Evolutionary conservation across 2,888 invertebrate genomes (phyloP).

Genomic region (Chloromyia formosa): DNA sequence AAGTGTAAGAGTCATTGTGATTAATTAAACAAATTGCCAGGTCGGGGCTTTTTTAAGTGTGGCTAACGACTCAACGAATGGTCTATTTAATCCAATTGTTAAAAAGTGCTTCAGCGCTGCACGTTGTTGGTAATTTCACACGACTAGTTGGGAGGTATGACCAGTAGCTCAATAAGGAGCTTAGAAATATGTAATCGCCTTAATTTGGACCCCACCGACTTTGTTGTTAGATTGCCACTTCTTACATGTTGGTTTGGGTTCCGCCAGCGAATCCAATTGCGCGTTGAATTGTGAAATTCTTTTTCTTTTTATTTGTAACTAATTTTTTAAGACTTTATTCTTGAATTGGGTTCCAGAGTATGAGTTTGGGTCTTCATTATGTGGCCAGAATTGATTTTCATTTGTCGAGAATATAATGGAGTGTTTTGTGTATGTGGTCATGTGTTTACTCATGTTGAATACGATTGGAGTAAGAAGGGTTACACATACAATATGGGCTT

Average conservation of each 20-base stretch:
- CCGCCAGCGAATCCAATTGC: conserved; percentile 13
- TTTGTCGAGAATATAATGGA: too few relatives aligned
- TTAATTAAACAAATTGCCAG: conserved; percentile 44
- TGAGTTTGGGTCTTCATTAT: too few relatives aligned
- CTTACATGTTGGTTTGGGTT: neutral
- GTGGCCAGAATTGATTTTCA: too few relatives aligned
- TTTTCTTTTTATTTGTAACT: neutral
- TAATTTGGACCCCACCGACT: neutral
- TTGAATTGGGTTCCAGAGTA: too few relatives aligned
- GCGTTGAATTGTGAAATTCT: conserved; percentile 23
- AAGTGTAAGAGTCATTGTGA: conserved; percentile 36
- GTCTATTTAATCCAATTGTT: conserved; percentile 37
- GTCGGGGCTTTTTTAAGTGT: conserved; percentile 19
- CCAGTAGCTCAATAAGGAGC: conserved; percentile 33
- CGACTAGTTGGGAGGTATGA: conserved; percentile 23
- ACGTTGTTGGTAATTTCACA: neutral
- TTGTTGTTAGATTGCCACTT: conserved; percentile 6
- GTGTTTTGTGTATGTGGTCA: too few relatives aligned
- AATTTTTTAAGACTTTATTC: neutral
- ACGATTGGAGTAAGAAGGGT: too few relatives aligned
- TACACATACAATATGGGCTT: too few relatives aligned
- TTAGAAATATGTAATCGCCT: conserved; percentile 38
- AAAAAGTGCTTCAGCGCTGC: neutral
- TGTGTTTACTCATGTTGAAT: too few relatives aligned
- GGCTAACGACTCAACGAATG: conserved; percentile 39